A percentile compares a stretch with the other conserved stretches of the same genome.
phyloP scores from a whole-genome alignment of 2,113 vertebrate genomes.

The Atractosteus spatula region DNA sequence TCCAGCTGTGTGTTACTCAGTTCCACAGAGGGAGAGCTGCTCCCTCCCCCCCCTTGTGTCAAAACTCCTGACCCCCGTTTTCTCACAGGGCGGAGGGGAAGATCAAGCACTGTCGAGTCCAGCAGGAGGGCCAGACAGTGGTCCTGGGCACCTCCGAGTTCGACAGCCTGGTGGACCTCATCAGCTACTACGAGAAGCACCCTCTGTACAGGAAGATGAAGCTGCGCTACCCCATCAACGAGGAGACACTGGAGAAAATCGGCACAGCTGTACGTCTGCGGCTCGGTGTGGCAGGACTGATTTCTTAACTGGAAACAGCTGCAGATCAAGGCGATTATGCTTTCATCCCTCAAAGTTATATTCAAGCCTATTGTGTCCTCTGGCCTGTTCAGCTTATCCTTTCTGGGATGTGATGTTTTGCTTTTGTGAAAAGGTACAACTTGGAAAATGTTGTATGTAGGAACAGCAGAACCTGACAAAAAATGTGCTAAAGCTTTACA shows the following conservation, averaged over 20 bases:
- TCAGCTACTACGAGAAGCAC: conserved; percentile 95
- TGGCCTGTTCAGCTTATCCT: too few relatives aligned
- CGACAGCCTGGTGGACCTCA: conserved; percentile 92
- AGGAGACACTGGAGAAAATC: conserved; percentile 97
- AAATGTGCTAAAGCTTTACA: too few relatives aligned
- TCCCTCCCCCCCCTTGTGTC: too few relatives aligned
- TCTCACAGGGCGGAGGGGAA: conserved; percentile 88
- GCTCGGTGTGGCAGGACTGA: not conserved
- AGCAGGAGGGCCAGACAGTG: conserved; percentile 91
- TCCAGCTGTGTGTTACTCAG: too few relatives aligned
- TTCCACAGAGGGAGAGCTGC: too few relatives aligned
- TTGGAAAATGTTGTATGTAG: too few relatives aligned
- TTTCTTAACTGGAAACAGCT: not conserved
- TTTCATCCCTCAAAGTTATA: not conserved
- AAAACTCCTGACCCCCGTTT: not conserved
- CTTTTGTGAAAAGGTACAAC: too few relatives aligned
- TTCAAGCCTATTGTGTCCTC: not conserved
- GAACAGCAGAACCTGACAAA: too few relatives aligned
- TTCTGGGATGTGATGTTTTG: too few relatives aligned
- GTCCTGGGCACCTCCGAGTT: conserved; percentile 94
- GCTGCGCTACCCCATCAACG: conserved; percentile 94
- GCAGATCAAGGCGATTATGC: not conserved
- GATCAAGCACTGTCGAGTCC: conserved; percentile 97
- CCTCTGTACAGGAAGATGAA: conserved; percentile 98
- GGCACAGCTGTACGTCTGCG: conserved; percentile 86